These are phyloP conservation scores for Xenus cinereus DNA, from an alignment of 2,113 vertebrate species.

Conservation along the genomic window DNA sequence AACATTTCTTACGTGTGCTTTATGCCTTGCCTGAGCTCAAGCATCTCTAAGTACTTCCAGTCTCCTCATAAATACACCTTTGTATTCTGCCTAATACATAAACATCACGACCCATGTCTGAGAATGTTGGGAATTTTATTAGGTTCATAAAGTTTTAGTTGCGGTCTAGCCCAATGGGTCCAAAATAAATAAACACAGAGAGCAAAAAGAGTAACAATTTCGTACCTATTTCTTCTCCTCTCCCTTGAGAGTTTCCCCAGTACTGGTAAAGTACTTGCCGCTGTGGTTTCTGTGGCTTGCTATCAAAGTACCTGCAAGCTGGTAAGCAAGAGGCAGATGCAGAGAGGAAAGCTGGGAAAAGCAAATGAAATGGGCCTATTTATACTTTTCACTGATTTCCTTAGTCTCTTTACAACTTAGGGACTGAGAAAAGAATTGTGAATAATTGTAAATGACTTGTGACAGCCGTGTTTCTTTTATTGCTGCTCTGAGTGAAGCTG, in stretches of 20 bases:
- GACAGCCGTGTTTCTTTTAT: background rate
- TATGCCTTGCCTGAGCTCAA: background rate
- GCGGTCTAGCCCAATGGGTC: constrained; percentile 66
- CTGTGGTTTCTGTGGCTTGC: constrained; percentile 37
- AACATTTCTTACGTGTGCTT: background rate
- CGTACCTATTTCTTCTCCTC: constrained; percentile 36
- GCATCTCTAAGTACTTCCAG: constrained; percentile 56
- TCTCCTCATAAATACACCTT: constrained; percentile 75
- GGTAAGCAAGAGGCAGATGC: background rate
- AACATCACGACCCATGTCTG: constrained; percentile 78
- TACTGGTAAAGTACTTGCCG: constrained; percentile 45
- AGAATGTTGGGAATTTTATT: constrained; percentile 85
- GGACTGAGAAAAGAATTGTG: background rate
- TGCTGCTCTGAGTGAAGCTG: background rate
- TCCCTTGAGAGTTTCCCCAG: background rate
- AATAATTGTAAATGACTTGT: background rate
- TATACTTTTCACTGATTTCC: background rate
- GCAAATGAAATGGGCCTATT: background rate
- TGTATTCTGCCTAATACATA: constrained; percentile 73
- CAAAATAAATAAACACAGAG: constrained; percentile 79
- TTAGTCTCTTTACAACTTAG: background rate
- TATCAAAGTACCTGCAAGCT: background rate
- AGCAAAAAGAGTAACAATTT: constrained; percentile 71
- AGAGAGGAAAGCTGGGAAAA: background rate
- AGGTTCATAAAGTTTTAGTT: constrained; percentile 80